phyloP scores from a whole-genome alignment of 1,140 invertebrate species.

The Achatina immaculata region DNA sequence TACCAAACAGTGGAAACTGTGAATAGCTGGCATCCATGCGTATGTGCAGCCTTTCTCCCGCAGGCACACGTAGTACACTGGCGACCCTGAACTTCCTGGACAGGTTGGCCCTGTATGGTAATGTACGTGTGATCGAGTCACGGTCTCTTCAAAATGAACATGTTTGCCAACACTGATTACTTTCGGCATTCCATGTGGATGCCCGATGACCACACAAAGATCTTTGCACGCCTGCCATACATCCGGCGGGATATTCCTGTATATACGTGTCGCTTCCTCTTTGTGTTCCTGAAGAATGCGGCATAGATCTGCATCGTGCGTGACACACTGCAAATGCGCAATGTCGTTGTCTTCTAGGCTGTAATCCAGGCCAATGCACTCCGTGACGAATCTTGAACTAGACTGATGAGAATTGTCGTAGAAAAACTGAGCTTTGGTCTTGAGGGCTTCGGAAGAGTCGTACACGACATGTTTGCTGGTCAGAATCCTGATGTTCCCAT shows the following conservation, averaged over 20 bases:
- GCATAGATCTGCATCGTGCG: constrained; percentile 6
- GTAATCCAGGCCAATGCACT: constrained; percentile 1
- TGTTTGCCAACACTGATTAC: constrained; percentile 6
- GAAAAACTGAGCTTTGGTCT: not conserved
- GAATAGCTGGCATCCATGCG: constrained; percentile 1
- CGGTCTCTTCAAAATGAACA: not conserved
- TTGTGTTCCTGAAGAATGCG: not conserved
- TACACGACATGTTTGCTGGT: constrained; percentile 17
- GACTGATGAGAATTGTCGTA: not conserved
- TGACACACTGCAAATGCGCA: not conserved
- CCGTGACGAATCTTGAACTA: not conserved
- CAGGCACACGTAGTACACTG: not conserved
- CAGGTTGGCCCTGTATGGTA: not conserved
- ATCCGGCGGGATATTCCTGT: not conserved
- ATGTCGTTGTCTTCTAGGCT: not conserved
- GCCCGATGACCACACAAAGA: not conserved
- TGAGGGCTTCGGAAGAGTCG: not conserved
- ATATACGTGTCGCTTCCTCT: not conserved
- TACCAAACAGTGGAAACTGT: constrained; percentile 7
- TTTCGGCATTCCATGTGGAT: constrained; percentile 13
- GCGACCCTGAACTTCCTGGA: constrained; percentile 9
- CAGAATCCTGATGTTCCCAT: constrained; percentile 7
- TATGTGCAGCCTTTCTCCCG: not conserved
- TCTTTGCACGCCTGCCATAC: not conserved
- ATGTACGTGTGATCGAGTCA: not conserved